phyloP scores from a whole-genome alignment of 1,140 invertebrate species.

The Radopholus similis region DNA sequence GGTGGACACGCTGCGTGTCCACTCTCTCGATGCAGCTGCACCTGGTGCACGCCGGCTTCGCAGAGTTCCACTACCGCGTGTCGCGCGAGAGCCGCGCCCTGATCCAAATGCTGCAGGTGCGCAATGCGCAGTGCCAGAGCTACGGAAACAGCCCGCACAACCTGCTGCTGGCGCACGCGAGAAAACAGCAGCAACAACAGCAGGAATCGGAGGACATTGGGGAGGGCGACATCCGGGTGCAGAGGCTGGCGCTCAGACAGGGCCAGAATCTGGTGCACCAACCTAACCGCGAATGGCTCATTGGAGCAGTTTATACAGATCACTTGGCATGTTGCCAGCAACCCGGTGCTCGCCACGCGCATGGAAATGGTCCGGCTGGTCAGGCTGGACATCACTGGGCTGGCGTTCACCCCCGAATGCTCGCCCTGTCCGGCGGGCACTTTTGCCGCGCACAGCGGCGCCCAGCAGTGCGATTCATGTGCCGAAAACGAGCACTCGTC shows the following conservation, averaged over 20 bases:
- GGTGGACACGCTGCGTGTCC: conserved; percentile 53
- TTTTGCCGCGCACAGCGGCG: conserved; percentile 61
- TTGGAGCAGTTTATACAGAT: conserved; percentile 8
- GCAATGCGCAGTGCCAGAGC: conserved; percentile 58
- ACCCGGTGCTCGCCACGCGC: conserved; percentile 22
- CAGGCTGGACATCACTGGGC: conserved; percentile 59
- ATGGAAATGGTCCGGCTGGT: conserved; percentile 41
- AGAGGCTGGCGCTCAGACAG: conserved; percentile 35
- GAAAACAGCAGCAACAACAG: conserved; percentile 12
- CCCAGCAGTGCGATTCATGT: conserved; percentile 64
- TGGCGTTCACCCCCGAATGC: conserved; percentile 68
- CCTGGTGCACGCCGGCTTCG: conserved; percentile 43
- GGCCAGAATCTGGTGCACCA: conserved; percentile 48
- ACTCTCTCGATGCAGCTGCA: conserved; percentile 49
- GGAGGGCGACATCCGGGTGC: conserved; percentile 41
- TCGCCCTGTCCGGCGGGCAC: conserved; percentile 66
- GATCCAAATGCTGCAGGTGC: conserved; percentile 40
- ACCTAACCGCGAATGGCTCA: not conserved
- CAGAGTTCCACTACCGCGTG: conserved; percentile 51
- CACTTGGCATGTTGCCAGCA: conserved; percentile 52
- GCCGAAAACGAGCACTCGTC: conserved; percentile 62
- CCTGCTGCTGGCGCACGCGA: not conserved
- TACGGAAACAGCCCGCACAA: conserved; percentile 23
- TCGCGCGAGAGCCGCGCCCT: conserved; percentile 45
- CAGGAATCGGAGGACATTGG: conserved; percentile 15